Conservation (phyloP, 2,797 vertebrate genomes). For the Menidia menidia region DNA sequence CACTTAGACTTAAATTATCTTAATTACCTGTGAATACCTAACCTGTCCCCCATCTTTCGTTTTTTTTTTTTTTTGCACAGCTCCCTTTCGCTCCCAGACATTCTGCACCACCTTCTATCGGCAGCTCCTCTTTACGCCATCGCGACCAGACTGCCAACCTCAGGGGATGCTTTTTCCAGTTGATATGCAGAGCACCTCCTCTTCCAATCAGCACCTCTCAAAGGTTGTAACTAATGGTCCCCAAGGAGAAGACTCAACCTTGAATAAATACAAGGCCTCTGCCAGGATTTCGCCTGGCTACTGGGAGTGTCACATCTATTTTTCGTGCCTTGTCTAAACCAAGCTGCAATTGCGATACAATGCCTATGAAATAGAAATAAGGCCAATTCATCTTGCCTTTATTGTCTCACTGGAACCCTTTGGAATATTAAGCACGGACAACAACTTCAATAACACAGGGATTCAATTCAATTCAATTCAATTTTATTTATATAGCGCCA, state of each 20-base stretch:
- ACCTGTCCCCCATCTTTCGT: background rate
- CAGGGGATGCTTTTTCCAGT: slow-evolving; percentile 71
- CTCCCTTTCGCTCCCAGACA: slow-evolving; percentile 39
- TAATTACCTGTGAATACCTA: slow-evolving; percentile 56
- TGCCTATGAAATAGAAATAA: slow-evolving; percentile 73
- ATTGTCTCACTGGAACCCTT: slow-evolving; percentile 51
- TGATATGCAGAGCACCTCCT: slow-evolving; percentile 82
- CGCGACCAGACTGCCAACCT: slow-evolving; percentile 62
- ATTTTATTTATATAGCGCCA: too few species aligned
- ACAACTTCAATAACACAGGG: slow-evolving; percentile 33
- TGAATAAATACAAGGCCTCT: slow-evolving; percentile 76
- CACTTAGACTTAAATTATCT: slow-evolving; percentile 50
- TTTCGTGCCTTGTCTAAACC: slow-evolving; percentile 53
- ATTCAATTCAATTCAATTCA: too few species aligned
- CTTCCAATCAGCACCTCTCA: slow-evolving; percentile 85
- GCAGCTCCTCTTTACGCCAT: slow-evolving; percentile 60
- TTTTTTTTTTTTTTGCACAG: slow-evolving; percentile 1
- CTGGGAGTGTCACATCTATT: slow-evolving; percentile 61
- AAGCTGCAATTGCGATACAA: slow-evolving; percentile 61
- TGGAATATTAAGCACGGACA: slow-evolving; percentile 38
- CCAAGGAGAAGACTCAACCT: slow-evolving; percentile 76
- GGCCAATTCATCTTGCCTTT: slow-evolving; percentile 50
- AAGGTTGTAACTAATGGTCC: slow-evolving; percentile 85
- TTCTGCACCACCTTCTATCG: slow-evolving; percentile 36
- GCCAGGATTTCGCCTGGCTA: slow-evolving; percentile 42